phyloP scores from a whole-genome alignment of 2,113 vertebrate genomes.

The Heterotilapia buettikoferi region DNA sequence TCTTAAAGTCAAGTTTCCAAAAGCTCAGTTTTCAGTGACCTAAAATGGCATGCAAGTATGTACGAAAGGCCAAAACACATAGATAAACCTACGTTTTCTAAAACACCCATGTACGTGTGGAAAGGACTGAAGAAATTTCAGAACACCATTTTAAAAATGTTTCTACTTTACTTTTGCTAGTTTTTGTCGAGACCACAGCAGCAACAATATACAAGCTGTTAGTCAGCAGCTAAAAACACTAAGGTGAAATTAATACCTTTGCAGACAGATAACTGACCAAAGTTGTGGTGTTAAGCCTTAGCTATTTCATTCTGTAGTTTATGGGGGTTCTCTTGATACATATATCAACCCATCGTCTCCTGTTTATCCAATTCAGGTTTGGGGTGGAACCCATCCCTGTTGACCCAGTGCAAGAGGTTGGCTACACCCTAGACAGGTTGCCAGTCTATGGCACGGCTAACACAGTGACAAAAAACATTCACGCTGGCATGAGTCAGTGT shows the following conservation, averaged over 20 bases:
- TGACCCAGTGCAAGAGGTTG: not conserved
- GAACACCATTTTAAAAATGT: rapidly evolving
- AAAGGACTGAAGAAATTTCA: not conserved
- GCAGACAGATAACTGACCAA: not conserved
- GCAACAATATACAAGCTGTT: not conserved
- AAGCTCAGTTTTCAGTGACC: not conserved
- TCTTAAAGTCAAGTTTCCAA: not conserved
- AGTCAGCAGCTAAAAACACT: not conserved
- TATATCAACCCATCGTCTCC: rapidly evolving
- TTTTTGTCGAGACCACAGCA: not conserved
- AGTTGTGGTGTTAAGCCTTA: not conserved
- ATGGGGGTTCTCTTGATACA: rapidly evolving
- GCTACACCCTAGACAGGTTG: not conserved
- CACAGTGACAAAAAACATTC: not conserved
- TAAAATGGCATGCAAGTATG: not conserved
- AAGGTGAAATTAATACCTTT: not conserved
- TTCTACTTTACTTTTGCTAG: not conserved
- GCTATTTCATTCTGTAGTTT: not conserved
- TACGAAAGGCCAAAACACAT: not conserved
- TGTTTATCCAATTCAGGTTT: not conserved
- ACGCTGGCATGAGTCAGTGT: rapidly evolving
- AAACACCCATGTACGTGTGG: not conserved
- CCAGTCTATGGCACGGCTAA: not conserved
- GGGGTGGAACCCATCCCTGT: not conserved
- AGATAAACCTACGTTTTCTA: not conserved